phyloP scores from a whole-genome alignment of 1,140 invertebrate species.

The Hyphantria cunea region DNA sequence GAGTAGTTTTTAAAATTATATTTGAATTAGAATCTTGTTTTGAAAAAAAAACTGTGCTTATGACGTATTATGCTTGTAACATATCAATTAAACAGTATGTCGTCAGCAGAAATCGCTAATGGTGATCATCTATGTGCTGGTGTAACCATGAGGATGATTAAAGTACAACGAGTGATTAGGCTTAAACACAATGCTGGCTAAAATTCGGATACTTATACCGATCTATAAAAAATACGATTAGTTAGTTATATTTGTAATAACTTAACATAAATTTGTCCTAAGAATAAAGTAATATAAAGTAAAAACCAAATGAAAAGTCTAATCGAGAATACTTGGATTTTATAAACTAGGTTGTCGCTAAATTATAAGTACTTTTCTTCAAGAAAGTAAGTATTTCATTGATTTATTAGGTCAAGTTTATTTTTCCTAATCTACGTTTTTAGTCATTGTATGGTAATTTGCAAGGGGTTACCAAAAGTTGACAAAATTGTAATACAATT shows the following conservation, averaged over 20 bases:
- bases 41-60: neutral
- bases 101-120: conserved; percentile 22
- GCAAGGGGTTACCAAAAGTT: neutral
- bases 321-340: too few relatives aligned
- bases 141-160: conserved; percentile 13
- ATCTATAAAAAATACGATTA: too few relatives aligned
- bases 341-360: too few relatives aligned
- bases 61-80: conserved; percentile 15
- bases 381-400: neutral
- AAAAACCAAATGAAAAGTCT: too few relatives aligned
- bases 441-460: conserved; percentile 31
- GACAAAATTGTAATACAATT: too few relatives aligned
- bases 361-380: too few relatives aligned
- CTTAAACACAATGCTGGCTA: neutral
- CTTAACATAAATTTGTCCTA: too few relatives aligned
- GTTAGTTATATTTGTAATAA: too few relatives aligned
- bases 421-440: neutral
- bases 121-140: conserved; percentile 27
- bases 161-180: neutral
- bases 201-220: too few relatives aligned
- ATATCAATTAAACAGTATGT: conserved; percentile 23
- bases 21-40: neutral
- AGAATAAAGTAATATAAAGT: too few relatives aligned
- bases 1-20: too few relatives aligned
- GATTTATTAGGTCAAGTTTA: neutral